Evolutionary conservation across 2,113 vertebrate genomes (phyloP).

Genomic region (Aepyceros melampus): DNA sequence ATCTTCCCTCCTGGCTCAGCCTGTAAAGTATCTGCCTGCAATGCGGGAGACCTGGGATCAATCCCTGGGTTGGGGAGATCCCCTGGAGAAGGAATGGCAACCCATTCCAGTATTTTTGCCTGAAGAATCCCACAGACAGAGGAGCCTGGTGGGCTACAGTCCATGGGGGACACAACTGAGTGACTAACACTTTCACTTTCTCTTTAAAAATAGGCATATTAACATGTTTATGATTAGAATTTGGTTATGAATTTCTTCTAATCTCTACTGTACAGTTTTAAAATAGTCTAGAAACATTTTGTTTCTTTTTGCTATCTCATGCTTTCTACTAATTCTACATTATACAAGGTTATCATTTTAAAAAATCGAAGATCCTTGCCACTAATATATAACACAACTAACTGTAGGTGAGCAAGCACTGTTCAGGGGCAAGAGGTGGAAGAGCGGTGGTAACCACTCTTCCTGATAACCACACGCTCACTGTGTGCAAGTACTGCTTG

Average conservation of each 20-base stretch:
- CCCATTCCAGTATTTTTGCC: background rate
- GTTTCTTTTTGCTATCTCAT: background rate
- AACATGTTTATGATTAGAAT: background rate
- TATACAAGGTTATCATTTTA: background rate
- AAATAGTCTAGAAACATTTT: background rate
- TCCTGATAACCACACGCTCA: accelerated
- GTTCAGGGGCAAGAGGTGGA: background rate
- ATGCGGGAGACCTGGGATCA: background rate
- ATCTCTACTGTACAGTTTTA: background rate
- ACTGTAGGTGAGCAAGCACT: background rate
- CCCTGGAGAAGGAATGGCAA: background rate
- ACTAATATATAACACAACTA: background rate
- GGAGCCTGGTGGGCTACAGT: background rate
- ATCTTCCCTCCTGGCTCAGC: background rate
- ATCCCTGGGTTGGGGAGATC: background rate
- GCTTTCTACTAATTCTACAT: background rate
- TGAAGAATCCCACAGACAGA: background rate
- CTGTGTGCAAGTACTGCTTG: background rate
- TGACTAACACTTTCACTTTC: background rate
- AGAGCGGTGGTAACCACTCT: background rate
- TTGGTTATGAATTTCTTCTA: background rate
- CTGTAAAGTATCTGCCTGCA: background rate
- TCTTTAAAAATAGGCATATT: background rate
- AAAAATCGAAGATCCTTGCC: background rate
- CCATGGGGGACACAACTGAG: background rate